Percentiles rank a stretch among this genome's conserved stretches.
These are phyloP conservation scores for Heliconius himera DNA, from an alignment of 1,140 invertebrate species.

Conservation along the genomic window DNA sequence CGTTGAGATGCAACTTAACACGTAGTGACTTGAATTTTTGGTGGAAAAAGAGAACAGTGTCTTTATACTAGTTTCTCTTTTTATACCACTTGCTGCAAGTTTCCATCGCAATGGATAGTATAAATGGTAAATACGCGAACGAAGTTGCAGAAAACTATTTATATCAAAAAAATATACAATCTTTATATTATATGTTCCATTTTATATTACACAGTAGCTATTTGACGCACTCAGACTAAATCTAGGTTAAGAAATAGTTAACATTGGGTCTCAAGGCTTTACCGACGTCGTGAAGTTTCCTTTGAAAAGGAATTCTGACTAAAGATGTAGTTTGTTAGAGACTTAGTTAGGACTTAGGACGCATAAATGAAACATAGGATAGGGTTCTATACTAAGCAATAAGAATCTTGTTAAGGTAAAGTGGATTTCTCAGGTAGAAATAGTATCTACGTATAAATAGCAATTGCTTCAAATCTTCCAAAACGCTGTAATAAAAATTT, in stretches of 20 bases:
- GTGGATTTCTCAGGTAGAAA: background rate
- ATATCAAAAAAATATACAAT: background rate
- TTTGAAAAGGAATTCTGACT: conserved; percentile 3
- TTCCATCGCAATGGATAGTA: too few relatives aligned
- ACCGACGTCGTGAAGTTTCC: background rate
- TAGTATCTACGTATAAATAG: background rate
- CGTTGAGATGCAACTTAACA: too few relatives aligned
- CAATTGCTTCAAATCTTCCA: background rate
- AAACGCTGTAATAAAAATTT: too few relatives aligned
- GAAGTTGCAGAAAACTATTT: too few relatives aligned
- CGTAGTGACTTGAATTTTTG: too few relatives aligned
- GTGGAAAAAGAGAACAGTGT: too few relatives aligned
- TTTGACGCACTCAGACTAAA: background rate
- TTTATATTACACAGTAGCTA: background rate
- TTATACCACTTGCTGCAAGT: too few relatives aligned
- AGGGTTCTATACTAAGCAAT: background rate
- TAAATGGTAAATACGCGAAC: too few relatives aligned
- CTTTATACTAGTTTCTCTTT: too few relatives aligned
- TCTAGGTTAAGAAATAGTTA: background rate
- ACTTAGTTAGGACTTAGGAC: background rate
- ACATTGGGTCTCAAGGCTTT: background rate
- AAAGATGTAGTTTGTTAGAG: background rate
- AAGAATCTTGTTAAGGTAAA: background rate
- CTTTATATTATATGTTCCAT: background rate
- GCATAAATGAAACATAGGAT: background rate